These are phyloP conservation scores for Pseudochirops cupreus DNA, from an alignment of 2,797 vertebrate species.

Conservation along the genomic window DNA sequence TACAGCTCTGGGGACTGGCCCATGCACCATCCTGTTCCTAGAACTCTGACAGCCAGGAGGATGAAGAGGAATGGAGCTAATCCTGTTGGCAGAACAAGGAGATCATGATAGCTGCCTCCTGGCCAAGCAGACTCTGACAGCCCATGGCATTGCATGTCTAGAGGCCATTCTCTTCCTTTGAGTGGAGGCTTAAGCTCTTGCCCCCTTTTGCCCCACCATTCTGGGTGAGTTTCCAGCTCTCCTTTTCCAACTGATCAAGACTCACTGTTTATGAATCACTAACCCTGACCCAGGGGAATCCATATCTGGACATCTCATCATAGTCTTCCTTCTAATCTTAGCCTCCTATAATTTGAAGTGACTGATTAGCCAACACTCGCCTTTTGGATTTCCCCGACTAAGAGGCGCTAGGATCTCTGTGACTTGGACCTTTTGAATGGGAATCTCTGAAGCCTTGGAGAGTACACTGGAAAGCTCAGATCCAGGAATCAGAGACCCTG, in stretches of 20 bases:
- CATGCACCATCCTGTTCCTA: background rate
- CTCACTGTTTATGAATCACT: background rate
- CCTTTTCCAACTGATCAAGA: background rate
- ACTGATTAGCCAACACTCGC: background rate
- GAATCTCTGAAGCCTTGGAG: background rate
- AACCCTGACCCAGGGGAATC: background rate
- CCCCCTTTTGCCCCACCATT: background rate
- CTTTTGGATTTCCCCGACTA: background rate
- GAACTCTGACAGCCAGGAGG: background rate
- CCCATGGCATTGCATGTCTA: background rate
- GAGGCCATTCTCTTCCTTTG: background rate
- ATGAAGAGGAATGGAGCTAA: rapidly evolving
- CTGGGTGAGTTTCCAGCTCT: background rate
- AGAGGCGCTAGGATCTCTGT: background rate
- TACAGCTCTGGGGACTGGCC: rapidly evolving
- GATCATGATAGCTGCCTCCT: background rate
- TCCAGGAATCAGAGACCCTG: background rate
- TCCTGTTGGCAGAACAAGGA: background rate
- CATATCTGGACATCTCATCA: background rate
- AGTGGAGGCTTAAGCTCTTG: background rate
- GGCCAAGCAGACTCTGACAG: background rate
- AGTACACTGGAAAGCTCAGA: background rate
- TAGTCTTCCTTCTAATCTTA: background rate
- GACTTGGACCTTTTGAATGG: background rate
- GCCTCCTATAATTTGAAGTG: background rate